phyloP scores from a whole-genome alignment of 2,113 vertebrate species.

The Grallaria varia region DNA sequence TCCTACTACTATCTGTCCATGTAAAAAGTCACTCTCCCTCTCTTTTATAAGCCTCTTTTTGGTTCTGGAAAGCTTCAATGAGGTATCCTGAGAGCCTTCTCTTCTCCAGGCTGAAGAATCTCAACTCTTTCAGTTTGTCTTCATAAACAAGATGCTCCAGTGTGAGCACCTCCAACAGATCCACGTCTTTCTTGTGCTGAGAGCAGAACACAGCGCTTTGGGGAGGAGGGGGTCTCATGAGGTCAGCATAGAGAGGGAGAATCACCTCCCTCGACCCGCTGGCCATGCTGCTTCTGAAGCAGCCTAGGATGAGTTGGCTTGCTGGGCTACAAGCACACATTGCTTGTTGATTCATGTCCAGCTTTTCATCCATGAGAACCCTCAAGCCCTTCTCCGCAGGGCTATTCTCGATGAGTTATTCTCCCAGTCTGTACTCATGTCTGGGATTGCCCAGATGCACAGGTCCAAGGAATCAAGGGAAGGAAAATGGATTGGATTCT shows the following conservation, averaged over 20 bases:
- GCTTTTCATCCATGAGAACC: neutral
- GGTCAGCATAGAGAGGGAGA: neutral
- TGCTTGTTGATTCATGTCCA: neutral
- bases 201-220: accelerated
- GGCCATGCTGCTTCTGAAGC: accelerated
- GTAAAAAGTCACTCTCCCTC: neutral
- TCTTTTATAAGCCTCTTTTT: neutral
- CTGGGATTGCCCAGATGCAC: neutral
- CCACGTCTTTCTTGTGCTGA: neutral
- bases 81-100: neutral
- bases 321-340: neutral
- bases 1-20: neutral
- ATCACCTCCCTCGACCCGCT: neutral
- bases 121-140: neutral
- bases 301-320: neutral
- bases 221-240: neutral
- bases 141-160: neutral
- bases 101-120: neutral
- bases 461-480: neutral
- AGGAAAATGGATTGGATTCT: neutral
- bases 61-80: neutral
- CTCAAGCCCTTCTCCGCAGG: neutral
- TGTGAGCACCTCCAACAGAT: neutral
- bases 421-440: neutral
- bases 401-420: neutral